A percentile compares a stretch with the other conserved stretches of the same genome.
Evolutionary conservation across 2,113 vertebrate species (phyloP).

Genomic region (Dasyornis broadbenti): DNA sequence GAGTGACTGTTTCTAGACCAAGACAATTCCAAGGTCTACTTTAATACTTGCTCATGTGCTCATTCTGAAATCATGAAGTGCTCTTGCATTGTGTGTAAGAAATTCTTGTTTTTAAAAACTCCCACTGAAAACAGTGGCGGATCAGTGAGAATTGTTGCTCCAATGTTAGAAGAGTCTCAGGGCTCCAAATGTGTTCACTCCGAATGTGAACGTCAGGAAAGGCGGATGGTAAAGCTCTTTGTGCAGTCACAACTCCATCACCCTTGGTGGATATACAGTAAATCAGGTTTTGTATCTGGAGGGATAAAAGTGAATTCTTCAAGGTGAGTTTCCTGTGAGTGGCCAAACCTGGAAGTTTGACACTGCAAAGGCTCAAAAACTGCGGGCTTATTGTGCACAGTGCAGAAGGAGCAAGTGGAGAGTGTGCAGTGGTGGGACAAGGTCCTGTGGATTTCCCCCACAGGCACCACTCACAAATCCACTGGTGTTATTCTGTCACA

Average conservation of each 20-base stretch:
- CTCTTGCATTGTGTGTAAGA: neutral
- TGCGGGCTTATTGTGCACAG: rapidly evolving
- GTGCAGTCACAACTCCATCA: neutral
- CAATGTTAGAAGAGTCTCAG: neutral
- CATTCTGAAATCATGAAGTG: neutral
- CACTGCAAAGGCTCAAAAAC: neutral
- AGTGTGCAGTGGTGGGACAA: neutral
- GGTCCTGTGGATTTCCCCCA: neutral
- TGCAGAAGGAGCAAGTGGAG: neutral
- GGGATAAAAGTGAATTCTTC: neutral
- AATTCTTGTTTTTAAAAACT: neutral
- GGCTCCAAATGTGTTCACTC: neutral
- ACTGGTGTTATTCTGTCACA: neutral
- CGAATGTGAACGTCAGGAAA: neutral
- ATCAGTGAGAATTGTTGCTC: neutral
- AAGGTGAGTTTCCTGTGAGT: neutral
- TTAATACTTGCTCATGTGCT: neutral
- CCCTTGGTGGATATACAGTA: neutral
- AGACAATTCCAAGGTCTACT: neutral
- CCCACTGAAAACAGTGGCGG: neutral
- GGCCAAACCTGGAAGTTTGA: neutral
- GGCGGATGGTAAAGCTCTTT: neutral
- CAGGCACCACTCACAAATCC: neutral
- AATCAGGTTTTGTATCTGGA: neutral
- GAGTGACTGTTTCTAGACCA: neutral